phyloP scores from a whole-genome alignment of 2,888 invertebrate species.

The Callyntrura sp. region DNA sequence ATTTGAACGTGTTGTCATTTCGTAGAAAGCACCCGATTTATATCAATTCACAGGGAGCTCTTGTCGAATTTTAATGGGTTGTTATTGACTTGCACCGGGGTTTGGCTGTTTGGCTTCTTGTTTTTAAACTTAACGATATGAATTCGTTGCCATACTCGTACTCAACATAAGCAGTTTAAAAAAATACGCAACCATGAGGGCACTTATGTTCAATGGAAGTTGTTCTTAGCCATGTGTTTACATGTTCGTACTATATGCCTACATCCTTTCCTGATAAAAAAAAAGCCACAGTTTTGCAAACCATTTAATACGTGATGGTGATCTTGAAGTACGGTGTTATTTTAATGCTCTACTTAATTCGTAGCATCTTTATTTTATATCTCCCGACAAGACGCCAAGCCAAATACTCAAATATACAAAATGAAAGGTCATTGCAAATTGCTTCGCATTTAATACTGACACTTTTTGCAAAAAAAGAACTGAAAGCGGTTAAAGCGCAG shows the following conservation, averaged over 20 bases:
- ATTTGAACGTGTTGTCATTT: constrained; percentile 28
- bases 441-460: not conserved
- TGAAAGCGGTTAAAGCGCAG: not conserved
- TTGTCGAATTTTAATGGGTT: constrained; percentile 73
- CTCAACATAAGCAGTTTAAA: no score
- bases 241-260: no score
- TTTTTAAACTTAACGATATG: no score
- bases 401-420: not conserved
- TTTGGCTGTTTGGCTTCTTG: not conserved
- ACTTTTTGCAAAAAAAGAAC: not conserved
- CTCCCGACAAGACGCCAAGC: not conserved
- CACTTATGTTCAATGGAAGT: not conserved
- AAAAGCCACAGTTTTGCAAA: not conserved
- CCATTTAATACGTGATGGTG: constrained; percentile 16
- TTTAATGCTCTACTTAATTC: not conserved
- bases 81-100: constrained; percentile 47
- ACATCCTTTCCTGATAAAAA: not conserved
- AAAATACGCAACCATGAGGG: no score
- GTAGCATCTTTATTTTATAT: no score
- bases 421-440: constrained; percentile 42
- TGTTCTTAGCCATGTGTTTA: constrained; percentile 26
- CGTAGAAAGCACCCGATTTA: constrained; percentile 55
- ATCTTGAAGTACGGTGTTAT: not conserved
- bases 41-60: constrained; percentile 62
- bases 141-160: no score